Evolutionary conservation across 1,140 invertebrate species (phyloP), one percentile per base, ranked within the genome.

Genomic region (Drosophila persimilis): DNA sequence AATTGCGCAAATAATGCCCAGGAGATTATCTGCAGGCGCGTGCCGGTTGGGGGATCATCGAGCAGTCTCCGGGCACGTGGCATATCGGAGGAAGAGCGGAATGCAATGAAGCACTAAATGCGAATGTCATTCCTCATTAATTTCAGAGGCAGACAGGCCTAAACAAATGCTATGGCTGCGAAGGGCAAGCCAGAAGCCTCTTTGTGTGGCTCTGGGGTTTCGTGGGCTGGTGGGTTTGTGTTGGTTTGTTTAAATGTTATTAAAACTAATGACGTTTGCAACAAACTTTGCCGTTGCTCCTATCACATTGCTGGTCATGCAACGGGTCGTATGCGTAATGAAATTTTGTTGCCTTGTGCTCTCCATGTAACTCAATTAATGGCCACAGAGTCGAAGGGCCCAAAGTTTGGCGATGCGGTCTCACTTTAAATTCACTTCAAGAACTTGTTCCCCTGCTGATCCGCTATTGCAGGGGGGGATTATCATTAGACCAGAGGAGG

Each of bases 231-330:
- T 50, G 35, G 35, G 29, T 17, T 20, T 51, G 9, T 56, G 57
- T 44, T 43, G 31, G 48, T 61, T 77, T 77, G 64, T 57, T 69
- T 55, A 86, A 88, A 86, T 83, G 61, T 78, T 89, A 86, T 86
- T 86, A 79, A 88, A 86, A 83, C 78, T 86, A 83, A 86, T 79
- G 83, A 88, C 63, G 62, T 83, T 73, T 83, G 73, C 48, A 51
- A 52, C 41, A 73, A 86, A 74, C 63, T 85, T 86, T 66, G 15
- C 57, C 29, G 46, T 43, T 55, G 53, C 46, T 57, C 60, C 50
- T 11, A 59, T 57, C 70, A 60, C 61, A 58, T 54, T 43, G 55
- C 77, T 45, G 64, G 69, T 69, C 77, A 62, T 75, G 64, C 65
- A 76, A 69, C 66, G 56, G 35, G 65, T 61, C 83, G 81, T 73